Base-by-base conservation (phyloP, 2,113 vertebrate genomes). In the Callipepla californica region DNA sequence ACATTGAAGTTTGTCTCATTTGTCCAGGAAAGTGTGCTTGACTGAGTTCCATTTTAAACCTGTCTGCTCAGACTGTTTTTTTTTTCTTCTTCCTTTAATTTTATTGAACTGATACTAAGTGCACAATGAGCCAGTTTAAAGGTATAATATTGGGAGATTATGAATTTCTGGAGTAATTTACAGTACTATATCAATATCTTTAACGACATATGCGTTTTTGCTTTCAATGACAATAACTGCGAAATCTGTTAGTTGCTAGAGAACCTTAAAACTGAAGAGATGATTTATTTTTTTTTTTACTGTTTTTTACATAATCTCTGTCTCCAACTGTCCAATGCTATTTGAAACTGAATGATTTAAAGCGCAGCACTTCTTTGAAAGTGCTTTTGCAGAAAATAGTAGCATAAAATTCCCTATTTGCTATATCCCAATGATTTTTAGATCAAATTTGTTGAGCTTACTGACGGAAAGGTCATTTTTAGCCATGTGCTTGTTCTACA, bases 21-120 rank as follows among this genome's bases (percentile, higher is more conserved):
- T 94, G 96, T 89, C 73, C 66, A 69, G 19, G 17, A 74, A 91
- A 94, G 30, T 22, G 70, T 85, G 74, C 81, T 84, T 86, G 66
- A 93, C 50, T 94, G 86, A 86, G 55, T 61, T 93, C 57, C 61
- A 94, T 85, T 97, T 95, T 83, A 82, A 91, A 94, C 30, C 42
- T 93, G 55, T 72, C 77, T 87, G 62, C 38, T 50, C 38, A 79
- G 88, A 85, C 30, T 66, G 26, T 7, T 88, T 68, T 84, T 77
- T 80, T 65, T 70, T 77, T 59, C 61, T 36, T 62, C 3, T 62
- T 38, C 17, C 16, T 57, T 38, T 17, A 17, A 26, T 40, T 38
- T 62, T 38, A 26, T 93, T 83, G 77, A 87, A 87, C 45, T 81
- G 67, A 79, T 90, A 81, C 25, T 76, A 86, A 85, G 50, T 69